Evolutionary conservation across 2,888 invertebrate genomes (phyloP).

Genomic region (Erebia epiphron): DNA sequence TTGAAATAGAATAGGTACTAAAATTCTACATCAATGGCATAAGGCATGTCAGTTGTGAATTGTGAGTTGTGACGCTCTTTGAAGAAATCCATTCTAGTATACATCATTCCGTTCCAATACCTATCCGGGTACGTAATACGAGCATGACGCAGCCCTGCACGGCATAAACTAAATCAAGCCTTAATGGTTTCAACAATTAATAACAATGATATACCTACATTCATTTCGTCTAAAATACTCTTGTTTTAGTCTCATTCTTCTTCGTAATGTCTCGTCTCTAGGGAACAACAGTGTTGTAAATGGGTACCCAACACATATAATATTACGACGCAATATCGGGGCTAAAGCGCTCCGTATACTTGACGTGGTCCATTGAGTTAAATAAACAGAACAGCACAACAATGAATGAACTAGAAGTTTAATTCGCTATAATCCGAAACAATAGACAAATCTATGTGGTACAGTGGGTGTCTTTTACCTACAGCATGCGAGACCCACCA

Average conservation of each 20-base stretch:
- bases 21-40: no score
- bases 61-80: background rate
- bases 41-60: background rate
- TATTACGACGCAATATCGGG: slow-evolving; percentile 22
- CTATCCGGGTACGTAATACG: no score
- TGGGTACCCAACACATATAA: slow-evolving; percentile 25
- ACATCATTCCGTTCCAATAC: no score
- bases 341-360: slow-evolving; percentile 18
- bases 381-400: background rate
- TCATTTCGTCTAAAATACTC: background rate
- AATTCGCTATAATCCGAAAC: no score
- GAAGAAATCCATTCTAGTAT: no score
- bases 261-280: slow-evolving; percentile 16
- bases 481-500: no score
- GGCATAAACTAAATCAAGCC: background rate
- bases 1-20: no score
- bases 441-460: no score
- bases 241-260: slow-evolving; percentile 9
- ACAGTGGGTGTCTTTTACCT: no score
- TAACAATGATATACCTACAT: background rate
- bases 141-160: no score
- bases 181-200: background rate
- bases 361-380: background rate
- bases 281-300: slow-evolving; percentile 25
- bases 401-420: no score